phyloP scores from a whole-genome alignment of 2,113 vertebrate genomes.

The Pyrgilauda ruficollis region DNA sequence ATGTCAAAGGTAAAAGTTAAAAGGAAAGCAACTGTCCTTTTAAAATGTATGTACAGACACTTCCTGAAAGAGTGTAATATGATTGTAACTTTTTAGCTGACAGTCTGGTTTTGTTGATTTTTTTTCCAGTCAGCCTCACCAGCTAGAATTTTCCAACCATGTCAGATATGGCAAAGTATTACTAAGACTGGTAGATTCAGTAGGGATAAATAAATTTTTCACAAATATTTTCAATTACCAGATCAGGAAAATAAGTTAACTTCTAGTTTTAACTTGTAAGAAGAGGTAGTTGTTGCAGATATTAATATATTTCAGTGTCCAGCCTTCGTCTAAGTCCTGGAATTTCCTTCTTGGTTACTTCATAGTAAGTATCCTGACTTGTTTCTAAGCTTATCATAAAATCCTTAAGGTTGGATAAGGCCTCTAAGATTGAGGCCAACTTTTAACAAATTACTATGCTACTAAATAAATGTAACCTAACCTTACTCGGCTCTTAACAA shows the following conservation, averaged over 20 bases:
- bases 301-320: background rate
- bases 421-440: background rate
- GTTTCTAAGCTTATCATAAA: background rate
- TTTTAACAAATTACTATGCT: background rate
- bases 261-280: background rate
- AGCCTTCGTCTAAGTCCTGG: background rate
- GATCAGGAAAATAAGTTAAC: background rate
- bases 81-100: background rate
- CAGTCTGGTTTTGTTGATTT: background rate
- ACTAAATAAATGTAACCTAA: background rate
- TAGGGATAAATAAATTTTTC: background rate
- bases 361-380: background rate
- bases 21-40: background rate
- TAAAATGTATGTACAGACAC: background rate
- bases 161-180: background rate
- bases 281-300: background rate
- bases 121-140: background rate
- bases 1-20: constrained; percentile 87
- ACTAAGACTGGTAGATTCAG: background rate
- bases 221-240: background rate
- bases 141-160: background rate
- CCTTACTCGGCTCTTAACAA: background rate
- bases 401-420: background rate
- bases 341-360: background rate
- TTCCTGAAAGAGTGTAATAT: background rate